Percentiles rank a stretch among this genome's conserved stretches.
These are phyloP conservation scores for Pangasius sanitwongsei DNA, from an alignment of 2,797 vertebrate genomes.

Conservation along the genomic window DNA sequence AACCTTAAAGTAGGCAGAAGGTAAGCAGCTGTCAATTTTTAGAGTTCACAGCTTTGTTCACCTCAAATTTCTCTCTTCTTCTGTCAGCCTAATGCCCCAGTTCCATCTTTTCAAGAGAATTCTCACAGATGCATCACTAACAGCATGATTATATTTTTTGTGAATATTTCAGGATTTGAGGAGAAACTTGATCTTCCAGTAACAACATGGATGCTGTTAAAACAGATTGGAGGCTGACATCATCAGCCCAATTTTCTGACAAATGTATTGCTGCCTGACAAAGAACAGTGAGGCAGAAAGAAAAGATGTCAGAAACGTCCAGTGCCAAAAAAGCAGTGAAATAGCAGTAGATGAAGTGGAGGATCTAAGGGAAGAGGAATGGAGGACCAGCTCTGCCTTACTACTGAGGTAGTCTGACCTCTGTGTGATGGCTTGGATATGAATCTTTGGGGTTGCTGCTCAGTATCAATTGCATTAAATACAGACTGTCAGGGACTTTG, in stretches of 20 bases:
- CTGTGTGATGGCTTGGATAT: conserved; percentile 16
- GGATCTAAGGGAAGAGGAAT: neutral
- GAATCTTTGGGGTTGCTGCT: conserved; percentile 27
- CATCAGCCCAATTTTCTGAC: conserved; percentile 36
- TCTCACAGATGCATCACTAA: neutral
- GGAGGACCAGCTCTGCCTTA: conserved; percentile 8
- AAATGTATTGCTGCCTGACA: conserved; percentile 31
- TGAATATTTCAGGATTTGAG: conserved; percentile 8
- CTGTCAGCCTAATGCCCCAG: neutral
- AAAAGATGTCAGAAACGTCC: neutral
- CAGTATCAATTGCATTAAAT: conserved; percentile 21
- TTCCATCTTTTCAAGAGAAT: conserved; percentile 30
- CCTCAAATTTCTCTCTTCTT: conserved; percentile 17
- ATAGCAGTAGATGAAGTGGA: conserved; percentile 19
- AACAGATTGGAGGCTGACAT: conserved; percentile 28
- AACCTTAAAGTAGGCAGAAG: conserved; percentile 19
- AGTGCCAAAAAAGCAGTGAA: neutral
- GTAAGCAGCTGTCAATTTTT: conserved; percentile 31
- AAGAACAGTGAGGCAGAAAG: conserved; percentile 35
- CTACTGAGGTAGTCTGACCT: conserved; percentile 15
- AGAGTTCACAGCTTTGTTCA: conserved; percentile 26
- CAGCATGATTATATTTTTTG: neutral
- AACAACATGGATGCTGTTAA: conserved; percentile 23
- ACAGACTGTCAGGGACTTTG: neutral
- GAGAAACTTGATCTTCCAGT: conserved; percentile 15